Percentiles rank a stretch among this genome's conserved stretches.
phyloP scores from a whole-genome alignment of 2,797 vertebrate species.

The Sardinella longiceps region DNA sequence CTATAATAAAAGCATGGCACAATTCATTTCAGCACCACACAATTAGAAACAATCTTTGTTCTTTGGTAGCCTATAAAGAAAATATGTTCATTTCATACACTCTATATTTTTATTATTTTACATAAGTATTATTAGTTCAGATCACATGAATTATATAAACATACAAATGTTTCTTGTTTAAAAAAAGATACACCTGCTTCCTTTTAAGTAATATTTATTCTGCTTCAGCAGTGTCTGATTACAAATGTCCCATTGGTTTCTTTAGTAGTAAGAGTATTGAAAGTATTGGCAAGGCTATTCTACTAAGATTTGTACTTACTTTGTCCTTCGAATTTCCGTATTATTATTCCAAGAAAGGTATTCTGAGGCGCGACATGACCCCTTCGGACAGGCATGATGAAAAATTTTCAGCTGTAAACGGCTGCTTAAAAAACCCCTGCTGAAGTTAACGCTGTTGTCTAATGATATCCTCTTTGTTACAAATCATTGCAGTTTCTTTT shows the following conservation, averaged over 20 bases:
- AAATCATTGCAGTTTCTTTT: constrained; percentile 78
- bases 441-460: constrained; percentile 80
- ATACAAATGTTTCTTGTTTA: not conserved
- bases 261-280: not conserved
- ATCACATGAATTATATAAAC: not conserved
- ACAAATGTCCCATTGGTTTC: not conserved
- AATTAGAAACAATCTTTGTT: not conserved
- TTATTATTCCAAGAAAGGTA: constrained; percentile 97
- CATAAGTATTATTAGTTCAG: not conserved
- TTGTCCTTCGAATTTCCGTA: constrained; percentile 99
- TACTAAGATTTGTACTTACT: constrained; percentile 81
- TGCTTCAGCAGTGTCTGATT: not conserved
- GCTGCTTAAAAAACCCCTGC: constrained; percentile 65
- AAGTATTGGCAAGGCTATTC: not conserved
- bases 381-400: constrained; percentile 95
- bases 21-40: not conserved
- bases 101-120: not conserved
- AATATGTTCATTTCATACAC: not conserved
- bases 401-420: constrained; percentile 68
- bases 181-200: not conserved
- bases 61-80: not conserved
- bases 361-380: constrained; percentile 99
- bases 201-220: not conserved
- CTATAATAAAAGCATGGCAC: not conserved
- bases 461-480: constrained; percentile 69